Conservation (phyloP, 35 echinoderm and acorn worm species). For the Eucidaris tribuloides region DNA sequence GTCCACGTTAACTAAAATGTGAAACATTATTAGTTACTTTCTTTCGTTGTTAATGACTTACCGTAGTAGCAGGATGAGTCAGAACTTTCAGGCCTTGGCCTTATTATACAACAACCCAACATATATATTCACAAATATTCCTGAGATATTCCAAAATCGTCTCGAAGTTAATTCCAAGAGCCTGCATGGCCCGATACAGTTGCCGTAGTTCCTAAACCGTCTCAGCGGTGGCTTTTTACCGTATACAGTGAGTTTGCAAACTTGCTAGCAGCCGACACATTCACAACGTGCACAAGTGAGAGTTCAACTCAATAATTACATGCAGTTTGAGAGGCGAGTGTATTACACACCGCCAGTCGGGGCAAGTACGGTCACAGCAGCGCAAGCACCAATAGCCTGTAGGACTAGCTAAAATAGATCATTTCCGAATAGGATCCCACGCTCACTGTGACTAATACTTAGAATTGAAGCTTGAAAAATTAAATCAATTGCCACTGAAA, state of each 20-base stretch:
- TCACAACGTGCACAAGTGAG: not conserved
- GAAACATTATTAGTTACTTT: not conserved
- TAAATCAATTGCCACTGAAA: not conserved
- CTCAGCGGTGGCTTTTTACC: not conserved
- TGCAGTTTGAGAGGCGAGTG: not conserved
- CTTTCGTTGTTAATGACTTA: not conserved
- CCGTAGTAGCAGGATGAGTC: conserved; percentile 24
- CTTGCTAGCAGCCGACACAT: not conserved
- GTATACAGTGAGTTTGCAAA: not conserved
- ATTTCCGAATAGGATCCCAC: conserved; percentile 6
- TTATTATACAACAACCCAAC: conserved; percentile 8
- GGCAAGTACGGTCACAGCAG: not conserved
- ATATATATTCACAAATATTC: conserved; percentile 1
- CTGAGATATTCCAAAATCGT: not conserved
- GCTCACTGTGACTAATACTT: conserved; percentile 28
- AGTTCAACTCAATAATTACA: not conserved
- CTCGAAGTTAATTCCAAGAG: not conserved
- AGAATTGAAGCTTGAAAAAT: not conserved
- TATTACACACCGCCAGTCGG: not conserved
- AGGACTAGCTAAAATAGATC: not conserved
- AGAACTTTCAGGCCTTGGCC: conserved; percentile 3
- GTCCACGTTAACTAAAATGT: too few species aligned
- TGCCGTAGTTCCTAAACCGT: not conserved
- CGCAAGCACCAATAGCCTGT: not conserved
- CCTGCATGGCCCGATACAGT: too few species aligned